Evolutionary conservation across 2,888 invertebrate genomes (phyloP).

Genomic region (Nineta flava): DNA sequence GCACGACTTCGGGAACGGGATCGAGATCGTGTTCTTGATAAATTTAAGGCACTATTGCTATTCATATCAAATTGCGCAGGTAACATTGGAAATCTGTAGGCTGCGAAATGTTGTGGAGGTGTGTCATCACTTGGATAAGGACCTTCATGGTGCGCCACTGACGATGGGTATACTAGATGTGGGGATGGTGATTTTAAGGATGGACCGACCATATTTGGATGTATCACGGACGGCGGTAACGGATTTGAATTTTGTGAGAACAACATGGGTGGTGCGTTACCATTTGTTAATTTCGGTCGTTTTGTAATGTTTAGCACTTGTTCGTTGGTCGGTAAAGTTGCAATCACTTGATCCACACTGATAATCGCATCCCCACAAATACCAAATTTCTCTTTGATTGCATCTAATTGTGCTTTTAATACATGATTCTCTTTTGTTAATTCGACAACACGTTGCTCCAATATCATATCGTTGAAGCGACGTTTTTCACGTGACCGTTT

Average conservation of each 20-base stretch:
- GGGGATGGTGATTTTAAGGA: constrained; percentile 23
- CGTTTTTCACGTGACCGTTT: constrained; percentile 93
- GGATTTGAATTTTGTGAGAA: constrained; percentile 39
- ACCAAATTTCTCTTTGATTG: constrained; percentile 84
- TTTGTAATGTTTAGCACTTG: constrained; percentile 74
- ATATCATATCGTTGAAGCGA: constrained; percentile 89
- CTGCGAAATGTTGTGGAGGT: constrained; percentile 4
- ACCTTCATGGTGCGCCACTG: constrained; percentile 18
- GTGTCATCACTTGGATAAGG: constrained; percentile 24
- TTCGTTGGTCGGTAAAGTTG: constrained; percentile 69
- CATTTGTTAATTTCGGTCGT: constrained; percentile 38
- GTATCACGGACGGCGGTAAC: constrained; percentile 43
- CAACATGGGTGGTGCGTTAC: constrained; percentile 29
- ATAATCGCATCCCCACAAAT: constrained; percentile 76
- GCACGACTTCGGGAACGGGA: constrained; percentile 27
- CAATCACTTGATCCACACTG: constrained; percentile 76
- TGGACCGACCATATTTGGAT: constrained; percentile 31
- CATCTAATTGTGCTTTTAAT: constrained; percentile 80
- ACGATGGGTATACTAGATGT: constrained; percentile 6
- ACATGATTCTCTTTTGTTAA: constrained; percentile 91
- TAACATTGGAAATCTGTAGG: constrained; percentile 16
- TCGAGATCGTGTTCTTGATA: constrained; percentile 28
- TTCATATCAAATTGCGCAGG: constrained; percentile 36
- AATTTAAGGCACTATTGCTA: constrained; percentile 52
- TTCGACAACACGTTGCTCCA: constrained; percentile 87